A percentile compares a stretch with the other conserved stretches of the same genome.
phyloP scores from a whole-genome alignment of 2,888 invertebrate genomes.

The Teleiodes luculella region DNA sequence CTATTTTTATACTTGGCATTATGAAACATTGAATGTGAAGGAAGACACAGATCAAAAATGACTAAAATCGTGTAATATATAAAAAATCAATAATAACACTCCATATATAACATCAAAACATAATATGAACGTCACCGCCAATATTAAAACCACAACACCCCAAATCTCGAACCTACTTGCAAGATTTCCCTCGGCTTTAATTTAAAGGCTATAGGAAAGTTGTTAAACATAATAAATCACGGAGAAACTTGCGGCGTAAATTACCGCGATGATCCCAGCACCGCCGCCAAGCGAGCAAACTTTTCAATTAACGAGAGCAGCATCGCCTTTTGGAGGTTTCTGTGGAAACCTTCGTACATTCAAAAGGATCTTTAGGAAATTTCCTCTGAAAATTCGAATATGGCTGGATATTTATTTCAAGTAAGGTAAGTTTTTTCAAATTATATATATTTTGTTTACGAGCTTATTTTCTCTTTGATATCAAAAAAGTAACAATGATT shows the following conservation, averaged over 20 bases:
- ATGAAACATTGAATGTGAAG: too few species aligned
- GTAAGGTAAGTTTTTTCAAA: too few species aligned
- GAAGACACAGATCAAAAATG: too few species aligned
- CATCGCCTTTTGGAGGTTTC: neutral
- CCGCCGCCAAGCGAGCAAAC: neutral
- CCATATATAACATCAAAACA: too few species aligned
- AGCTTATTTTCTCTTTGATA: too few species aligned
- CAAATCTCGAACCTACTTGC: neutral
- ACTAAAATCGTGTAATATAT: too few species aligned
- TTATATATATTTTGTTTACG: too few species aligned
- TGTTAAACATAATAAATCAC: constrained; percentile 17
- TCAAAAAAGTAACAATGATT: too few species aligned
- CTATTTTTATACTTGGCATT: too few species aligned
- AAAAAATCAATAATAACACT: too few species aligned
- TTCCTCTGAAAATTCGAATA: neutral
- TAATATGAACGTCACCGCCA: neutral
- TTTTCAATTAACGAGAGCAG: neutral
- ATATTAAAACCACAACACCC: neutral
- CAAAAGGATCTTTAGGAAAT: neutral
- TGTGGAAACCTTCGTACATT: neutral
- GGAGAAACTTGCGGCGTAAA: constrained; percentile 16
- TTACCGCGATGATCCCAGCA: constrained; percentile 13
- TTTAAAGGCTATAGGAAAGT: constrained; percentile 5
- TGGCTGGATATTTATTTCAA: too few species aligned
- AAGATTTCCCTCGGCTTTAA: constrained; percentile 4